These are phyloP conservation scores for Avahi laniger DNA, from an alignment of 2,797 vertebrate species.

Conservation along the genomic window DNA sequence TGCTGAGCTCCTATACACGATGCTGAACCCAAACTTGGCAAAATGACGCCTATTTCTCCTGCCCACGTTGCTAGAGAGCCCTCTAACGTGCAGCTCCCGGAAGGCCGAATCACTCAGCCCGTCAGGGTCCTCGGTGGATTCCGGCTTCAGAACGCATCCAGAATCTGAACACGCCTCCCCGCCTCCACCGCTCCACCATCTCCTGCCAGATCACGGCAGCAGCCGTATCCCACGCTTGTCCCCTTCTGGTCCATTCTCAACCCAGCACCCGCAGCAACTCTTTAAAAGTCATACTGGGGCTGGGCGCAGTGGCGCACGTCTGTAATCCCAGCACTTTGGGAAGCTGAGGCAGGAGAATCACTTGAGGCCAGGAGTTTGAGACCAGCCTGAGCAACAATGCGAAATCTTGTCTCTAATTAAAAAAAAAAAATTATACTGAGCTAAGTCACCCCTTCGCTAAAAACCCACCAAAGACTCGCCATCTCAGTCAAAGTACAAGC, in stretches of 20 bases:
- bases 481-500: neutral
- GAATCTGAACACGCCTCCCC: accelerated
- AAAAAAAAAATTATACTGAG: neutral
- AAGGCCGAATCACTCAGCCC: neutral
- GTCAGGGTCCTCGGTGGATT: accelerated
- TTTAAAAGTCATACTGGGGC: neutral
- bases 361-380: too few species aligned
- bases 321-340: too few species aligned
- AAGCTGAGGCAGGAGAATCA: too few species aligned
- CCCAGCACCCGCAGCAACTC: too few species aligned
- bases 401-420: too few species aligned
- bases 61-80: accelerated
- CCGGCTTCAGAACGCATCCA: neutral
- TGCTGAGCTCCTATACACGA: neutral
- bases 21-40: too few species aligned
- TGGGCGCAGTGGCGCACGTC: too few species aligned
- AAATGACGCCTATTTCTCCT: neutral
- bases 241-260: neutral
- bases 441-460: neutral
- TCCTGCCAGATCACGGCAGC: accelerated
- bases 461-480: neutral
- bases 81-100: neutral
- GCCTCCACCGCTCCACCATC: too few species aligned
- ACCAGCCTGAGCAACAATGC: too few species aligned
- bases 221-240: accelerated